Base-by-base conservation (phyloP, 2,113 vertebrate species). In the Smithornis capensis region DNA sequence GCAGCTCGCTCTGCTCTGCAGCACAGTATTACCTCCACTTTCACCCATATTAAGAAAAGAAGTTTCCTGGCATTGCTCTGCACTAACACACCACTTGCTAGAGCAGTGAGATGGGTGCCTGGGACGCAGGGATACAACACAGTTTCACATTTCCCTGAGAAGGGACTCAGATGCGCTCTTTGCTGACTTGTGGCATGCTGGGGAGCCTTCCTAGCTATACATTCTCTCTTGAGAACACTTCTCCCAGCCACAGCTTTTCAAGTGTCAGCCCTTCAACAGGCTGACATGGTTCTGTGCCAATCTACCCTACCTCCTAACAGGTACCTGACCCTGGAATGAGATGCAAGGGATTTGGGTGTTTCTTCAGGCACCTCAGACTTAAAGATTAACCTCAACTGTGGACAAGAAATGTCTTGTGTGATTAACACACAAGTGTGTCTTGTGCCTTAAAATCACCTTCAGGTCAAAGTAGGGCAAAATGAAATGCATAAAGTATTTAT, bases 101-200 rank as follows among this genome's bases (percentile, higher is more conserved):
- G 24, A 86, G 17, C 22, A 17, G 18, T 12, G 23, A 63, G 18
- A 44, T 33, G 52, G 44, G 37, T 31, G 8, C 24, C 27, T 35
- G 16, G 64, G 44, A 19, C 14, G 24, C 19, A 37, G 21, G n/a
- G 38, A 69, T 50, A 57, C 8, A 65, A 27, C 29, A 53, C 6
- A 14, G 55, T 38, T 83, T 62, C 67, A 60, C 29, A 33, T 50
- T 92, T 70, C 80, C 42, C 47, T 22, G 38, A 69, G 42, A 49
- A 83, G 18, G 42, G 28, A 38, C 42, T 35, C 2, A 0, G 31
- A 42, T 29, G 33, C 0, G 0, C 12, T 77, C 6, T 64, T 67
- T 57, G 28, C 38, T 57, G 60, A 45, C 45, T 29, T 49, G 50
- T 7, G 25, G 27, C 24, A 3, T 2, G 19, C 40, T 49, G 42